Percentiles rank a stretch among this genome's conserved stretches.
phyloP scores from a whole-genome alignment of 2,888 invertebrate genomes.

The Ligdia adustata region DNA sequence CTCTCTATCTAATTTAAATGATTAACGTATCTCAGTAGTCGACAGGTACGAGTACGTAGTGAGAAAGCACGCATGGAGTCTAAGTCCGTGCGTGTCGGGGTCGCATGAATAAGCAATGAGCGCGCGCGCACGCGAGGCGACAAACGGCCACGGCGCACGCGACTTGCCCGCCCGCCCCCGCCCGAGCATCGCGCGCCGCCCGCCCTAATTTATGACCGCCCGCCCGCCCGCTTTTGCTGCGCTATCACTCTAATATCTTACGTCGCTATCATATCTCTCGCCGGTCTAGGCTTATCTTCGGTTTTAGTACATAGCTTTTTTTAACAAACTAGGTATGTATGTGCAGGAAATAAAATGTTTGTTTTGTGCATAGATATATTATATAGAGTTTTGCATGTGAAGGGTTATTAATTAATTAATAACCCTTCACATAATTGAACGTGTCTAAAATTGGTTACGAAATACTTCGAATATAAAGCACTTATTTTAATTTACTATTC shows the following conservation, averaged over 20 bases:
- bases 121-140: slow-evolving; percentile 80
- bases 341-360: too few species aligned
- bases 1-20: slow-evolving; percentile 6
- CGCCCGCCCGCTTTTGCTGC: slow-evolving; percentile 45
- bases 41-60: slow-evolving; percentile 35
- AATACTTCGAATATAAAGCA: too few species aligned
- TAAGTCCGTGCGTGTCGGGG: slow-evolving; percentile 61
- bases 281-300: slow-evolving; percentile 12
- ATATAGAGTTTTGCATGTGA: too few species aligned
- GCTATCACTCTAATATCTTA: slow-evolving; percentile 71
- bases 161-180: slow-evolving; percentile 53
- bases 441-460: too few species aligned
- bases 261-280: slow-evolving; percentile 53
- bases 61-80: slow-evolving; percentile 20
- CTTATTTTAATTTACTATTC: too few species aligned
- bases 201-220: slow-evolving; percentile 72
- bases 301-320: slow-evolving; percentile 1
- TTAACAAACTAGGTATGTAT: too few species aligned
- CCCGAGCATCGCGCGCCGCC: slow-evolving; percentile 37
- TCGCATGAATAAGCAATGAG: slow-evolving; percentile 82
- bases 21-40: slow-evolving; percentile 28
- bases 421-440: too few species aligned
- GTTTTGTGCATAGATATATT: too few species aligned
- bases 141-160: slow-evolving; percentile 72
- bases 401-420: too few species aligned